Base-by-base conservation (phyloP, 2,888 invertebrate species). In the Ditula angustiorana region DNA sequence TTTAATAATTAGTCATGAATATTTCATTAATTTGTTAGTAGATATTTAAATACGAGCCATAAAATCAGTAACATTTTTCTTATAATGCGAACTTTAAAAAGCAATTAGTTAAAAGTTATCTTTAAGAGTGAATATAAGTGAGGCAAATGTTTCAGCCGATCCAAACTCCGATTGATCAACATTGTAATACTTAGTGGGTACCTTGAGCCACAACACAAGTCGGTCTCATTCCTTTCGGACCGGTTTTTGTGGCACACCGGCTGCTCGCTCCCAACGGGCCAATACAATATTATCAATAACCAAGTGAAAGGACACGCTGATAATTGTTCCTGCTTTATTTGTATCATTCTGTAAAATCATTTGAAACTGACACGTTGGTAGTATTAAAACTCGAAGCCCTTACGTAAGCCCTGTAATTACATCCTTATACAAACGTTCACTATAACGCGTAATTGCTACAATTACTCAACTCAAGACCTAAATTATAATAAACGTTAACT, bases 301-400 rank as follows among this genome's bases (percentile, higher is more conserved):
- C 79, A 87, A 92, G 92, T 92, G 92, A 92, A 92, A 92, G 92
- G 92, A 92, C 88, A 90, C 76, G 81, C 79, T 79, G 81, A 84
- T 90, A 87, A 89, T 90, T 89, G 86, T 89, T 86, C 86, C 81
- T 83, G 86, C 83, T 79, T 79, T 82, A 80, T 85, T 82, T 76
- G 85, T 85, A 86, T 85, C 75, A 75, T 72, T 68, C 69, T 74
- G 74, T 80, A 74, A 79, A 78, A 76, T 75, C 73, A 74, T 78
- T 74, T 71, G 71, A 33, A 47, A 71, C 61, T 26, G 44, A 47
- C 49, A 52, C 52, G 44, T 13, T 19, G 35, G 21, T 24, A 47
- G 19, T 23, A 21, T 5, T 26, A 35, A 37, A 16, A 16, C 37
- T 55, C 26, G 33, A 33, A 64, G 28, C 46, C 50, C 57, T 21